A percentile compares a stretch with the other conserved stretches of the same genome.
Conservation (phyloP, 2,888 invertebrate genomes). For the Pachycephus smyrnensis region DNA sequence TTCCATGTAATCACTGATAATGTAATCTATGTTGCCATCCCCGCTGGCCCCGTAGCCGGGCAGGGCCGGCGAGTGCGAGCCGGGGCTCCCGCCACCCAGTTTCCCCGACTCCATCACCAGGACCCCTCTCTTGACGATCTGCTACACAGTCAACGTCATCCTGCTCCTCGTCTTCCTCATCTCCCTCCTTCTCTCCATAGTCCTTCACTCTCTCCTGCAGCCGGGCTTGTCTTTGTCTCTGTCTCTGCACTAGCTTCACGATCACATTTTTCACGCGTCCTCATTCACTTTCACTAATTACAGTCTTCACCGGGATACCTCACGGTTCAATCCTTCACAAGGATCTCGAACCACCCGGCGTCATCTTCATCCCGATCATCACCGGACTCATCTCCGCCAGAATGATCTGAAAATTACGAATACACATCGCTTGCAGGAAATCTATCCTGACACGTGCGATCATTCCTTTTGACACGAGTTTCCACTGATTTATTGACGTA, state of each 20-base stretch:
- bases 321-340: not conserved
- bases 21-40: conserved; percentile 72
- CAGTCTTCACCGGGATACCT: not conserved
- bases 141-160: conserved; percentile 29
- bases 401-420: not conserved
- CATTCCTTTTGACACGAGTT: not conserved
- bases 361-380: not conserved
- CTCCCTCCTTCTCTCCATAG: not conserved
- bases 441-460: not conserved
- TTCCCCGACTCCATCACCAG: conserved; percentile 55
- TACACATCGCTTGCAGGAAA: not conserved
- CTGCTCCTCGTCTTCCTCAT: conserved; percentile 49
- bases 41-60: conserved; percentile 45
- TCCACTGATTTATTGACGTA: not conserved
- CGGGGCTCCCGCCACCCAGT: conserved; percentile 50
- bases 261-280: not conserved
- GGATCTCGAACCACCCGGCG: not conserved
- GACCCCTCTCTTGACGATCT: not conserved
- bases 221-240: not conserved
- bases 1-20: conserved; percentile 92
- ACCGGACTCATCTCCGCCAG: not conserved
- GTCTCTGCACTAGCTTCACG: not conserved
- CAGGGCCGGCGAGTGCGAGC: conserved; percentile 49
- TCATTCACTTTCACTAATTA: not conserved
- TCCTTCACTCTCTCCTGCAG: not conserved